Evolutionary conservation across 2,797 vertebrate species (phyloP).

Genomic region (Channa striata): DNA sequence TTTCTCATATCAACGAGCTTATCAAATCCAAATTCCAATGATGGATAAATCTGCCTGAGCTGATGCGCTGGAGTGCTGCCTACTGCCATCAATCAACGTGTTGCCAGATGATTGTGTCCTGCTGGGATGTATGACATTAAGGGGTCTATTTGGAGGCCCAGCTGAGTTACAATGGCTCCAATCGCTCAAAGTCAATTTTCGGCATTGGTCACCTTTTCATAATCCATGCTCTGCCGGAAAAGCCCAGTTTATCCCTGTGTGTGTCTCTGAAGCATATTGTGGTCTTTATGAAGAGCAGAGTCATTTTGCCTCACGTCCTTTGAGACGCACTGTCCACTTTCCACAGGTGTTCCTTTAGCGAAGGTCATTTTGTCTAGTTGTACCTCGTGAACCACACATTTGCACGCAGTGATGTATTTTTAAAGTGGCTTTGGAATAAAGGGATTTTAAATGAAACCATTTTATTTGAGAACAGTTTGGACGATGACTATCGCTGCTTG

Average conservation of each 20-base stretch:
- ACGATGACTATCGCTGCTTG: neutral
- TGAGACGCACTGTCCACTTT: constrained; percentile 21
- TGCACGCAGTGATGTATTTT: constrained; percentile 11
- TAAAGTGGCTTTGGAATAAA: constrained; percentile 1
- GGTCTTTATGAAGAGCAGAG: constrained; percentile 13
- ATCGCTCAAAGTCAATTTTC: constrained; percentile 76
- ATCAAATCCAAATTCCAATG: constrained; percentile 79
- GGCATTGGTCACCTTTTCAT: constrained; percentile 24
- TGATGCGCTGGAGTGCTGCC: constrained; percentile 62
- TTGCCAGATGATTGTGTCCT: constrained; percentile 77
- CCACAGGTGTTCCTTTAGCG: neutral
- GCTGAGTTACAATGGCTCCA: constrained; percentile 68
- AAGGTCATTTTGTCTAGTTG: no score
- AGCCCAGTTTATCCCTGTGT: constrained; percentile 26
- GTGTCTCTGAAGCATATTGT: constrained; percentile 10
- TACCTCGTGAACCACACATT: neutral
- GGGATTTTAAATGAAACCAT: no score
- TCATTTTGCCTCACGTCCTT: constrained; percentile 39
- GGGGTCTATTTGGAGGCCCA: constrained; percentile 73
- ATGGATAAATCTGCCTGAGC: constrained; percentile 81
- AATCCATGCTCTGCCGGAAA: constrained; percentile 34
- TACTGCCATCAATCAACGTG: constrained; percentile 75
- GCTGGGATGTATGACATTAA: constrained; percentile 73
- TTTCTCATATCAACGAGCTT: constrained; percentile 75
- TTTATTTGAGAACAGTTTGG: neutral